Conservation (phyloP, 2,888 invertebrate genomes). For the Arrhopalites spinosus region DNA sequence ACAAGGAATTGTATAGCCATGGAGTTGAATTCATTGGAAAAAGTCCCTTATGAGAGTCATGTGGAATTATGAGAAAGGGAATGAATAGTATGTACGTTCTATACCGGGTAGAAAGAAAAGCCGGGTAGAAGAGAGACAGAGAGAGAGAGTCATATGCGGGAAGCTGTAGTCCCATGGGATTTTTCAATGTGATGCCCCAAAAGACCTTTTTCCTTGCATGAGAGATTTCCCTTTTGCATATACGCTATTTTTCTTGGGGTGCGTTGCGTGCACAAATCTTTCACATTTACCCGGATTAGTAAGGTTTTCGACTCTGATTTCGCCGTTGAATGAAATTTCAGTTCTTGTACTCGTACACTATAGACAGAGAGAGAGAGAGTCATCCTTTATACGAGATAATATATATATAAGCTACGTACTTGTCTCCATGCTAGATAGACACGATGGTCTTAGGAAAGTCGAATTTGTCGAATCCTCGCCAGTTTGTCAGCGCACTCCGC, state of each 20-base stretch:
- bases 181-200: slow-evolving; percentile 42
- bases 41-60: slow-evolving; percentile 29
- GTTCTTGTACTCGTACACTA: background rate
- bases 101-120: background rate
- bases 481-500: slow-evolving; percentile 24
- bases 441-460: slow-evolving; percentile 20
- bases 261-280: slow-evolving; percentile 27
- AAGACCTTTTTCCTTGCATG: slow-evolving; percentile 54
- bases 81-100: background rate
- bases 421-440: slow-evolving; percentile 11
- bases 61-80: slow-evolving; percentile 27
- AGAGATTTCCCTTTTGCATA: slow-evolving; percentile 40
- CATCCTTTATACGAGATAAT: background rate
- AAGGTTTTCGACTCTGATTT: slow-evolving; percentile 35
- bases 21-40: slow-evolving; percentile 32
- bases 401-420: background rate
- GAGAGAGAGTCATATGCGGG: slow-evolving; percentile 11
- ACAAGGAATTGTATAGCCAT: background rate
- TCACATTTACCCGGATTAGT: slow-evolving; percentile 35
- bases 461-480: slow-evolving; percentile 34
- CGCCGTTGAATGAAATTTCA: slow-evolving; percentile 31
- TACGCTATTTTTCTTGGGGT: slow-evolving; percentile 28
- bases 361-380: no score
- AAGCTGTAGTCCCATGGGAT: slow-evolving; percentile 34
- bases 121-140: background rate